A percentile compares a stretch with the other conserved stretches of the same genome.
phyloP scores from a whole-genome alignment of 2,113 vertebrate genomes.

The Choloepus hoffmanni region DNA sequence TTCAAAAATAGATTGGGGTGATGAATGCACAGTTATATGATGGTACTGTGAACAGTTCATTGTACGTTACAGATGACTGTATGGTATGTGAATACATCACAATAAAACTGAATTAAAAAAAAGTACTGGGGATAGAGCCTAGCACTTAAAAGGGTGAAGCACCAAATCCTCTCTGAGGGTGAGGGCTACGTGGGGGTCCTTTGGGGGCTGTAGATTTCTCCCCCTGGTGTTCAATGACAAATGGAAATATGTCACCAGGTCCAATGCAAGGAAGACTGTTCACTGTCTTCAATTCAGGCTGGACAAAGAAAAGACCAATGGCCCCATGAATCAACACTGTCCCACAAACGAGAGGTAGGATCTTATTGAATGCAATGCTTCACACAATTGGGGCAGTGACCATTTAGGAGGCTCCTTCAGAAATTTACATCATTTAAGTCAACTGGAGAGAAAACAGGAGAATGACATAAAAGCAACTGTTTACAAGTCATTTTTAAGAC shows the following conservation, averaged over 20 bases:
- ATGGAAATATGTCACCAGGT: background rate
- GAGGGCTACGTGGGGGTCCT: background rate
- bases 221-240: constrained; percentile 3
- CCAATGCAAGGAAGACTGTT: background rate
- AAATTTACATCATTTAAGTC: constrained; percentile 33
- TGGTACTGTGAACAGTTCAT: no score
- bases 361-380: background rate
- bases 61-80: no score
- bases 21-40: no score
- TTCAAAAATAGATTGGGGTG: no score
- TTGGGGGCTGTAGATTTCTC: background rate
- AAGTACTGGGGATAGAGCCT: no score
- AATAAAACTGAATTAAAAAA: no score
- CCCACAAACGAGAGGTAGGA: background rate
- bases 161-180: background rate
- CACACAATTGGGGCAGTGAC: background rate
- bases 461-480: constrained; percentile 82
- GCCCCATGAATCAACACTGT: background rate
- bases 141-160: constrained; percentile 25
- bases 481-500: constrained; percentile 84
- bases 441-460: constrained; percentile 40
- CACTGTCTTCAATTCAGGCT: background rate
- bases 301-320: background rate
- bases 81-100: no score
- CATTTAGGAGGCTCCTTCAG: constrained; percentile 7